A percentile compares a stretch with the other conserved stretches of the same genome.
phyloP scores from a whole-genome alignment of 1,140 invertebrate species.

The Cataglyphis hispanica region DNA sequence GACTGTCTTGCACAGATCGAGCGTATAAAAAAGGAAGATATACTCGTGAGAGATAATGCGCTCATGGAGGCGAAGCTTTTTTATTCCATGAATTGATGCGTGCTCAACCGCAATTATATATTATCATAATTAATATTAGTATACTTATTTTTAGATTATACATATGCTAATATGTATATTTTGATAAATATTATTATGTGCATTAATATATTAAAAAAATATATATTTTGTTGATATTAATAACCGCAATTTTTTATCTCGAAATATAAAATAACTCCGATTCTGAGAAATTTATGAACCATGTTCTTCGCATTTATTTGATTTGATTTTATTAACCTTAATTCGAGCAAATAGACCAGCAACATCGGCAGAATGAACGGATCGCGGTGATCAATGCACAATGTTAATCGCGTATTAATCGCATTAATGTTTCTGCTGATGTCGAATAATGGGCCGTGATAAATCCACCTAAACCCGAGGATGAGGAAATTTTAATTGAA shows the following conservation, averaged over 20 bases:
- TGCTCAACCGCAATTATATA: background rate
- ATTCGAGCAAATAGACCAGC: background rate
- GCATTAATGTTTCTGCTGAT: constrained; percentile 29
- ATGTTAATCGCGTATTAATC: constrained; percentile 42
- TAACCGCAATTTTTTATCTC: background rate
- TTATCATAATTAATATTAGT: background rate
- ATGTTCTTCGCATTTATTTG: background rate
- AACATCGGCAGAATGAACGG: background rate
- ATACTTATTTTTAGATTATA: no score
- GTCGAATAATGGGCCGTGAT: constrained; percentile 49
- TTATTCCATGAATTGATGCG: background rate
- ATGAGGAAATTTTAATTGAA: constrained; percentile 57
- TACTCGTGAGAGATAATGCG: background rate
- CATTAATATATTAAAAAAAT: background rate
- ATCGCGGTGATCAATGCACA: constrained; percentile 1
- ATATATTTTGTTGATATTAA: background rate
- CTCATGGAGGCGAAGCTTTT: background rate
- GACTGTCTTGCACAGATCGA: constrained; percentile 34
- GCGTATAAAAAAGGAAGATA: constrained; percentile 23
- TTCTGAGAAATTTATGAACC: background rate
- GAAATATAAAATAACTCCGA: background rate
- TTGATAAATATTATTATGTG: background rate
- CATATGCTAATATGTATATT: background rate
- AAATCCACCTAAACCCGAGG: background rate
- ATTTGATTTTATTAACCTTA: background rate